These are phyloP conservation scores for Triplophysa bombifrons DNA, from an alignment of 2,797 vertebrate species.

Conservation along the genomic window DNA sequence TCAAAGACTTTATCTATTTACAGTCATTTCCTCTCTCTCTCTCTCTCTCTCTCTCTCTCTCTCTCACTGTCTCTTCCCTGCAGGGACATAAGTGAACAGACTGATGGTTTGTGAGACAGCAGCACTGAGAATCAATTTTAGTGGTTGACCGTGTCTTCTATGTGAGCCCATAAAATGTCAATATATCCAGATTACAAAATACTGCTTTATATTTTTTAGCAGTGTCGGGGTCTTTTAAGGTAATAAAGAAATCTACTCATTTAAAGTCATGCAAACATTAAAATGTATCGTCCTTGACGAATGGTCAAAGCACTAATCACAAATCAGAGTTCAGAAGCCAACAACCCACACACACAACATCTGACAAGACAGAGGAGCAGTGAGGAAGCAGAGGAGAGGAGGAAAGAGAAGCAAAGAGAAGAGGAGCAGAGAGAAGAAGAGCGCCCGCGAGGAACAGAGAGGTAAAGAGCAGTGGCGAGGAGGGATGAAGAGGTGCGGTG, in stretches of 20 bases:
- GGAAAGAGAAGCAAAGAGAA: slow-evolving; percentile 59
- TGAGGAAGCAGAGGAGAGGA: slow-evolving; percentile 34
- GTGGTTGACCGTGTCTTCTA: not conserved
- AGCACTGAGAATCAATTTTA: not conserved
- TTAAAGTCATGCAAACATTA: not conserved
- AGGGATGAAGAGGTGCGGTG: slow-evolving; percentile 57
- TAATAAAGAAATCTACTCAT: not conserved
- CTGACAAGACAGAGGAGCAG: slow-evolving; percentile 56
- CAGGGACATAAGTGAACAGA: not conserved
- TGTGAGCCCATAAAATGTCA: not conserved
- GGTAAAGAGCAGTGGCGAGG: slow-evolving; percentile 36
- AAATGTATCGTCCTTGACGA: not conserved
- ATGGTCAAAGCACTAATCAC: not conserved
- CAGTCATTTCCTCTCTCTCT: too few species aligned
- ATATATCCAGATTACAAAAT: too few species aligned
- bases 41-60: too few species aligned
- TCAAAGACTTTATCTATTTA: too few species aligned
- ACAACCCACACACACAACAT: slow-evolving; percentile 21
- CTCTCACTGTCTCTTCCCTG: too few species aligned
- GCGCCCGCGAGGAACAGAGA: slow-evolving; percentile 56
- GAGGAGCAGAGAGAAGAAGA: slow-evolving; percentile 83
- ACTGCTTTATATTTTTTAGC: too few species aligned
- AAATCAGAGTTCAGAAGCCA: not conserved
- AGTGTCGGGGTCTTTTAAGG: too few species aligned
- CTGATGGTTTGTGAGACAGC: not conserved